phyloP scores from a whole-genome alignment of 1,140 invertebrate genomes.

The Leptopilina boulardi region DNA sequence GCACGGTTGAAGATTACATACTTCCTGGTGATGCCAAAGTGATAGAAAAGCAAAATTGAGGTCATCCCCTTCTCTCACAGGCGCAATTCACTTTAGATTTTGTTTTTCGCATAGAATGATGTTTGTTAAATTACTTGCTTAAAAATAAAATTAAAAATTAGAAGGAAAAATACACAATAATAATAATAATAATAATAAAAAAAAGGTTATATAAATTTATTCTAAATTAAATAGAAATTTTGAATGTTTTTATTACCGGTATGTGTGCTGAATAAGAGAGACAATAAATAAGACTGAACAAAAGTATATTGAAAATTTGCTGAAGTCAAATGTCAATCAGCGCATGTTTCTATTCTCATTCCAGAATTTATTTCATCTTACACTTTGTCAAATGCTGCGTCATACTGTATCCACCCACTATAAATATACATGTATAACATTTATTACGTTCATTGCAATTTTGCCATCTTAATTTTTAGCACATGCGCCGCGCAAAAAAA shows the following conservation, averaged over 20 bases:
- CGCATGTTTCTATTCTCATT: background rate
- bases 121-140: background rate
- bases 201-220: background rate
- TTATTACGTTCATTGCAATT: background rate
- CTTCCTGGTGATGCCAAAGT: conserved; percentile 3
- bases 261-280: background rate
- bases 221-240: background rate
- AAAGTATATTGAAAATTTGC: background rate
- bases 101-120: background rate
- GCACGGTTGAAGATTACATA: background rate
- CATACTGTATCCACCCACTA: background rate
- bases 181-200: no score
- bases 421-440: background rate
- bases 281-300: background rate
- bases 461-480: background rate
- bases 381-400: background rate
- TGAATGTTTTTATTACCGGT: background rate
- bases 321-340: background rate
- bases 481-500: conserved; percentile 2
- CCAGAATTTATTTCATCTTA: conserved; percentile 7
- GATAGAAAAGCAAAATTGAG: background rate
- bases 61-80: background rate
- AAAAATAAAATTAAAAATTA: background rate
- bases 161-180: background rate
- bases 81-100: background rate